phyloP scores from a whole-genome alignment of 2,888 invertebrate genomes.

The Caenorhabditis uteleia region DNA sequence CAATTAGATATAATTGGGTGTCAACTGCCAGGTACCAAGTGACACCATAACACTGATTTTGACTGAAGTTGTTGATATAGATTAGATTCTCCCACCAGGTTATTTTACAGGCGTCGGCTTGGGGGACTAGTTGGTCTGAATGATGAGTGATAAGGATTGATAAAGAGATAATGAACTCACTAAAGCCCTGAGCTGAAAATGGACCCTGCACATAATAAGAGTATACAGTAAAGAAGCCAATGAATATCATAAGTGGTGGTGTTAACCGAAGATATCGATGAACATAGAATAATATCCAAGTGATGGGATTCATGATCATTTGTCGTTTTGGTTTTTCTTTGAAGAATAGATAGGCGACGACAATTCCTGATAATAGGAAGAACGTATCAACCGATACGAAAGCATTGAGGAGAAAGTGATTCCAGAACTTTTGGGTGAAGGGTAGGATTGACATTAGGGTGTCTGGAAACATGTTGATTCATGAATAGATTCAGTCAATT shows the following conservation, averaged over 20 bases:
- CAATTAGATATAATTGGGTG: conserved; percentile 37
- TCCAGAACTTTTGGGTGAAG: conserved; percentile 10
- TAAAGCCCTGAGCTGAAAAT: conserved; percentile 15
- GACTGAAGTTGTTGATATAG: conserved; percentile 53
- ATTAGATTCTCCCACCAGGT: conserved; percentile 51
- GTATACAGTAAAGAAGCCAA: conserved; percentile 33
- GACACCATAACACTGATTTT: conserved; percentile 36
- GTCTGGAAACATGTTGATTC: conserved; percentile 10
- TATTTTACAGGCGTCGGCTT: conserved; percentile 26
- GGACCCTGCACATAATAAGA: conserved; percentile 18
- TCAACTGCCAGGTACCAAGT: conserved; percentile 44
- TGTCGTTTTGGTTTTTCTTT: conserved; percentile 7
- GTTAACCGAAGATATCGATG: conserved; percentile 47
- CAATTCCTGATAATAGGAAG: conserved; percentile 57
- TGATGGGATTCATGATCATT: conserved; percentile 21
- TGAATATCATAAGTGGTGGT: conserved; percentile 38
- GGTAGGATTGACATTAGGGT: conserved; percentile 4
- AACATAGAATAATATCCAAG: conserved; percentile 57
- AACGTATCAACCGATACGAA: conserved; percentile 59
- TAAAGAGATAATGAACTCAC: conserved; percentile 9
- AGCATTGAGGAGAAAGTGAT: conserved; percentile 35
- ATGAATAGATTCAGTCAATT: too few relatives aligned
- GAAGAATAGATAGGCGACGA: conserved; percentile 54
- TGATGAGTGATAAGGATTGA: background rate
- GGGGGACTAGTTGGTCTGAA: conserved; percentile 10